Evolutionary conservation across 2,888 invertebrate genomes (phyloP).

Genomic region (Volucella bombylans): DNA sequence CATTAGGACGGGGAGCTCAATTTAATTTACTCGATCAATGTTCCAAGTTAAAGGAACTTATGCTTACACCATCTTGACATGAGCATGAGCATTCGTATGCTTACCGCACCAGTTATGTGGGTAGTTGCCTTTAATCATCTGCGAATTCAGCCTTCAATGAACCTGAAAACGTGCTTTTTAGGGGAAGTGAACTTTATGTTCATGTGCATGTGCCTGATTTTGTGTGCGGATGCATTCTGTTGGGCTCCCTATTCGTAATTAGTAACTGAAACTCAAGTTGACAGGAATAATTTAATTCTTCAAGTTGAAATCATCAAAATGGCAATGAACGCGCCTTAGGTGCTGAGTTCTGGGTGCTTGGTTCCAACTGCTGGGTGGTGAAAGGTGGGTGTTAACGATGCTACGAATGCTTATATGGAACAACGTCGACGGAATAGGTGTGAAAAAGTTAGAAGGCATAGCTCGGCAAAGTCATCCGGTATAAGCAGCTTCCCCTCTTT

Average conservation of each 20-base stretch:
- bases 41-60: slow-evolving; percentile 26
- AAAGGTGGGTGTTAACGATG: not conserved
- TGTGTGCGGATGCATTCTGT: slow-evolving; percentile 28
- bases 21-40: slow-evolving; percentile 65
- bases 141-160: slow-evolving; percentile 9
- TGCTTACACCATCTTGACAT: not conserved
- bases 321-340: slow-evolving; percentile 37
- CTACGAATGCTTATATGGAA: slow-evolving; percentile 9
- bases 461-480: slow-evolving; percentile 2
- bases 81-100: not conserved
- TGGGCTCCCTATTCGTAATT: slow-evolving; percentile 58
- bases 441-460: slow-evolving; percentile 41
- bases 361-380: not conserved
- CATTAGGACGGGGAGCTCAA: slow-evolving; percentile 47
- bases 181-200: not conserved
- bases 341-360: too few species aligned
- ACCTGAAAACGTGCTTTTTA: slow-evolving; percentile 33
- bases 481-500: slow-evolving; percentile 12
- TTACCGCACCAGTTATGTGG: not conserved
- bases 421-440: slow-evolving; percentile 41
- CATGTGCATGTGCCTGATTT: not conserved
- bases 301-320: slow-evolving; percentile 71
- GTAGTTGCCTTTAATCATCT: slow-evolving; percentile 11
- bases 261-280: slow-evolving; percentile 69
- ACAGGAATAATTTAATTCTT: slow-evolving; percentile 70